Percentiles rank a stretch among this genome's conserved stretches.
Evolutionary conservation across 1,140 invertebrate genomes (phyloP).

Genomic region (Calliopsis andreniformis): DNA sequence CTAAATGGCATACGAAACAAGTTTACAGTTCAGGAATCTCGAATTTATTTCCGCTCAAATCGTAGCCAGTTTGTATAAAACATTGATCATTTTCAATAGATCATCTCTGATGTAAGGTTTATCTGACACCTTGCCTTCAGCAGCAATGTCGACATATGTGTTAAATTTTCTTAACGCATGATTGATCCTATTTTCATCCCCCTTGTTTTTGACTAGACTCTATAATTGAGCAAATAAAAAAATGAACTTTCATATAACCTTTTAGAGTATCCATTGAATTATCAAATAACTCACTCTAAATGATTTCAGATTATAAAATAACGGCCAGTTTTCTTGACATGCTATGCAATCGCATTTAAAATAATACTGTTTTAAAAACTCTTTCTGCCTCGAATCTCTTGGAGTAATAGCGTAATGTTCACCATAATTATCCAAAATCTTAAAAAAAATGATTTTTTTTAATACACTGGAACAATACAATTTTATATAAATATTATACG

Average conservation of each 20-base stretch:
- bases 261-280: neutral
- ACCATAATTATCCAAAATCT: slow-evolving; percentile 77
- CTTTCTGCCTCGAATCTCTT: slow-evolving; percentile 60
- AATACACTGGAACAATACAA: too few species aligned
- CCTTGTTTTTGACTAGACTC: slow-evolving; percentile 6
- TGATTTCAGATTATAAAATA: slow-evolving; percentile 76
- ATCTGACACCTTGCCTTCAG: slow-evolving; percentile 54
- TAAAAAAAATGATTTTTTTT: slow-evolving; percentile 37
- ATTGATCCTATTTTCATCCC: slow-evolving; percentile 32
- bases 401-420: slow-evolving; percentile 59
- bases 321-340: slow-evolving; percentile 87
- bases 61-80: slow-evolving; percentile 60
- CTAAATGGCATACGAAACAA: neutral
- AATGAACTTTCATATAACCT: neutral
- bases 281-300: slow-evolving; percentile 44
- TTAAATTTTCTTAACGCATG: slow-evolving; percentile 52
- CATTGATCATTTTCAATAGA: slow-evolving; percentile 67
- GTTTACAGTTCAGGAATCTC: slow-evolving; percentile 53
- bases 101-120: slow-evolving; percentile 62
- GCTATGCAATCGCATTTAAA: slow-evolving; percentile 90
- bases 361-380: slow-evolving; percentile 63
- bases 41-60: slow-evolving; percentile 65
- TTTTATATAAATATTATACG: too few species aligned
- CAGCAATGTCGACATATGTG: slow-evolving; percentile 47
- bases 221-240: slow-evolving; percentile 12